These are phyloP conservation scores for Tupiocoris notatus DNA, from an alignment of 2,888 invertebrate genomes.

Conservation along the genomic window DNA sequence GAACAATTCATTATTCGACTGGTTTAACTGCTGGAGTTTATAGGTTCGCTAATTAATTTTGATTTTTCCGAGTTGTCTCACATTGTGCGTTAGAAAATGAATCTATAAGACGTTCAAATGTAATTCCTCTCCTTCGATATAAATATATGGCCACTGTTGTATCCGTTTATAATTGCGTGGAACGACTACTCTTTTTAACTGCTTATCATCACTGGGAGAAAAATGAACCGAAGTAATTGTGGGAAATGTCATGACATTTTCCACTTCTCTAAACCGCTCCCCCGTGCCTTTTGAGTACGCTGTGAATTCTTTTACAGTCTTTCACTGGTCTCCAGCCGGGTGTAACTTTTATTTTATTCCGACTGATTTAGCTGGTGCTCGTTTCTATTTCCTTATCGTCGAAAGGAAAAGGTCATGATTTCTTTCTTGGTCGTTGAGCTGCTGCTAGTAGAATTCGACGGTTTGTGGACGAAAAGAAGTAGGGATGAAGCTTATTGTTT, in stretches of 20 bases:
- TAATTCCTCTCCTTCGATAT: too few species aligned
- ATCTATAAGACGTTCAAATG: too few species aligned
- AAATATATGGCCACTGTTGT: too few species aligned
- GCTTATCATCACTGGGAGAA: background rate
- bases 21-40: too few species aligned
- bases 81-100: too few species aligned
- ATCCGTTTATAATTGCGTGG: too few species aligned
- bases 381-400: background rate
- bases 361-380: background rate
- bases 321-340: background rate
- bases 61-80: too few species aligned
- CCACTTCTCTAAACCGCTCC: background rate
- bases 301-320: background rate
- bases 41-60: too few species aligned
- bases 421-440: background rate
- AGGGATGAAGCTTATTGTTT: background rate
- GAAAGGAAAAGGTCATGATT: background rate
- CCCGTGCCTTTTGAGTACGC: background rate
- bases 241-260: slow-evolving; percentile 39
- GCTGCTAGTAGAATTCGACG: too few species aligned
- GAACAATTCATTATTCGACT: too few species aligned
- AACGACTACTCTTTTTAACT: background rate
- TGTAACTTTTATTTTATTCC: background rate
- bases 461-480: too few species aligned
- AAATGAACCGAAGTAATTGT: slow-evolving; percentile 17